Evolutionary conservation across 2,797 vertebrate species (phyloP).

Genomic region (Hyperoplus lanceolatus): DNA sequence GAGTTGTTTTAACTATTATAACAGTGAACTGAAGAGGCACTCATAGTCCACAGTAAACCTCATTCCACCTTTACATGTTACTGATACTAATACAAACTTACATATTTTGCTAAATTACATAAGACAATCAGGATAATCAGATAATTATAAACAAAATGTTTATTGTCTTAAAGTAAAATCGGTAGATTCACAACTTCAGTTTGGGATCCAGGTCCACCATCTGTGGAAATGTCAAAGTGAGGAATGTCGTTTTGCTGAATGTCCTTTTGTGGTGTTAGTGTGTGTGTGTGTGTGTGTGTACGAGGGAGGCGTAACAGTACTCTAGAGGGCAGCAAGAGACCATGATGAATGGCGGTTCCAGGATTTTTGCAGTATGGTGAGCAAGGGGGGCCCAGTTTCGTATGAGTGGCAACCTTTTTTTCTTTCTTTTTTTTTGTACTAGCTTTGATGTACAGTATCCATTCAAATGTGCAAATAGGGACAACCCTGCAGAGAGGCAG

Average conservation of each 20-base stretch:
- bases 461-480: background rate
- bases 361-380: conserved; percentile 10
- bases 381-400: background rate
- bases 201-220: conserved; percentile 40
- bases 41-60: conserved; percentile 16
- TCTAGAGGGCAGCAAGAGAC: conserved; percentile 85
- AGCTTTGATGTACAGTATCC: background rate
- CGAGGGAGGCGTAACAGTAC: conserved; percentile 52
- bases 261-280: too few relatives aligned
- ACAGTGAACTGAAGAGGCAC: conserved; percentile 24
- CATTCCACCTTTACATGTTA: too few relatives aligned
- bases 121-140: too few relatives aligned
- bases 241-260: conserved; percentile 20
- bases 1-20: conserved; percentile 64
- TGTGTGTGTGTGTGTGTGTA: background rate
- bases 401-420: conserved; percentile 21
- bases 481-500: background rate
- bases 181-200: background rate
- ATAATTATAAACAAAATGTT: too few relatives aligned
- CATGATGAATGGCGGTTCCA: conserved; percentile 37
- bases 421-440: conserved; percentile 11
- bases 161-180: background rate
- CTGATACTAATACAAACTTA: too few relatives aligned
- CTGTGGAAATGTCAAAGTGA: conserved; percentile 63
- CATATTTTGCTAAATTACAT: too few relatives aligned